These are phyloP conservation scores for Vanacampus margaritifer DNA, from an alignment of 2,113 vertebrate genomes.

Conservation along the genomic window DNA sequence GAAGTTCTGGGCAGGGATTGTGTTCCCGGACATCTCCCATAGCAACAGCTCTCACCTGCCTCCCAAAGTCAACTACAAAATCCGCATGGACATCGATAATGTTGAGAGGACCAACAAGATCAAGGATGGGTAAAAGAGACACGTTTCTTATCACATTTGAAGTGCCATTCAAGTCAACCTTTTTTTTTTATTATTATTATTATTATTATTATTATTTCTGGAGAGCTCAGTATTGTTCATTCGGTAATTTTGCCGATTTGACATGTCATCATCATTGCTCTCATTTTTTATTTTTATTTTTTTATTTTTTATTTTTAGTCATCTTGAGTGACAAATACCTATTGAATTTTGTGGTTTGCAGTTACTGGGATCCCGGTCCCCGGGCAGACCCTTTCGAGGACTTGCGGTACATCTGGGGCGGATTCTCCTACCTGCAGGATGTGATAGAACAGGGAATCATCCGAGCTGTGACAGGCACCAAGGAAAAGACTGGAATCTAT, in stretches of 20 bases:
- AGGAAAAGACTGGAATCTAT: constrained; percentile 88
- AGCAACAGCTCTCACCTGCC: constrained; percentile 78
- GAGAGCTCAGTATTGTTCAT: too few relatives aligned
- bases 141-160: neutral
- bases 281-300: too few relatives aligned
- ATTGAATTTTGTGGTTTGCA: constrained; percentile 40
- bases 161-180: neutral
- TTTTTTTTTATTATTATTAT: too few relatives aligned
- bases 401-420: constrained; percentile 94
- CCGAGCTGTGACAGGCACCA: constrained; percentile 82
- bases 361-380: constrained; percentile 98
- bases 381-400: constrained; percentile 98
- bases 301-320: too few relatives aligned
- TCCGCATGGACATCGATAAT: constrained; percentile 98
- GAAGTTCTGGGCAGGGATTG: constrained; percentile 95
- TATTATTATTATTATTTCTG: too few relatives aligned
- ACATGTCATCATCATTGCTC: too few relatives aligned
- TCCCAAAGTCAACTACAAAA: constrained; percentile 91
- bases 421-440: constrained; percentile 94
- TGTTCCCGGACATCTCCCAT: constrained; percentile 81
- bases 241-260: too few relatives aligned
- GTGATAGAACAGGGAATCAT: constrained; percentile 94
- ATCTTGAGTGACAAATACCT: neutral
- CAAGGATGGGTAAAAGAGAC: constrained; percentile 81
- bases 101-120: constrained; percentile 98